Percentiles rank a stretch among this genome's conserved stretches.
Evolutionary conservation across 2,113 vertebrate genomes (phyloP).

Genomic region (Neotoma lepida): DNA sequence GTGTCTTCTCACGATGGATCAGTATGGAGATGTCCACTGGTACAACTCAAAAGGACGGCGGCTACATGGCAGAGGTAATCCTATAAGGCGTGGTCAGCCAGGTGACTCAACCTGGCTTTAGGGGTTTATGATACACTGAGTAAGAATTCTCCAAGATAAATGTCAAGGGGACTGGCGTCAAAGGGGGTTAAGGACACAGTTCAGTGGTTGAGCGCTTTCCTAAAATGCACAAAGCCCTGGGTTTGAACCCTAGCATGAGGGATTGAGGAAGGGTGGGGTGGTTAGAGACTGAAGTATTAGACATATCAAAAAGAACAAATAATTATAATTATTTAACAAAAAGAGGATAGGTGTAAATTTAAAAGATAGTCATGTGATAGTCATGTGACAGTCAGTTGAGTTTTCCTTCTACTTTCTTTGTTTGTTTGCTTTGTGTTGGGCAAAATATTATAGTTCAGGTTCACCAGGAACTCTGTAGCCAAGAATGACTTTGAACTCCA

Average conservation of each 20-base stretch:
- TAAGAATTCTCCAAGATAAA: neutral
- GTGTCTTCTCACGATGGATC: constrained; percentile 89
- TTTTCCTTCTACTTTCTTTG: neutral
- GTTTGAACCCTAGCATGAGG: neutral
- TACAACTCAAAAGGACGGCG: constrained; percentile 91
- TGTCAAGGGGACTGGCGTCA: neutral
- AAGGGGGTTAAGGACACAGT: neutral
- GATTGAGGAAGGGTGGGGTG: too few relatives aligned
- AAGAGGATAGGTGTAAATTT: constrained; percentile 4
- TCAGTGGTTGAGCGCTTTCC: neutral
- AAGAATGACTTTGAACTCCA: neutral
- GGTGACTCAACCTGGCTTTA: neutral
- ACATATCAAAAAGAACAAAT: constrained; percentile 30
- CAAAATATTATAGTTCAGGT: neutral
- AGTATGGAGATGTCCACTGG: constrained; percentile 88
- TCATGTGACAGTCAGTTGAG: neutral
- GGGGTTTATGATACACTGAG: neutral
- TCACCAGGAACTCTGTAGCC: neutral
- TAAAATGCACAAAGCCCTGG: neutral
- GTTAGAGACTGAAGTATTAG: neutral
- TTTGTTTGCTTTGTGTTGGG: neutral
- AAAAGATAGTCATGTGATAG: neutral
- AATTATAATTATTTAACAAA: constrained; percentile 34
- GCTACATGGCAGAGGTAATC: constrained; percentile 86
- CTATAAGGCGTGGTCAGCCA: constrained; percentile 5